Evolutionary conservation across 2,797 vertebrate species (phyloP), one percentile per base, ranked within the genome.

Genomic region (Myoxocephalus aenaeus): DNA sequence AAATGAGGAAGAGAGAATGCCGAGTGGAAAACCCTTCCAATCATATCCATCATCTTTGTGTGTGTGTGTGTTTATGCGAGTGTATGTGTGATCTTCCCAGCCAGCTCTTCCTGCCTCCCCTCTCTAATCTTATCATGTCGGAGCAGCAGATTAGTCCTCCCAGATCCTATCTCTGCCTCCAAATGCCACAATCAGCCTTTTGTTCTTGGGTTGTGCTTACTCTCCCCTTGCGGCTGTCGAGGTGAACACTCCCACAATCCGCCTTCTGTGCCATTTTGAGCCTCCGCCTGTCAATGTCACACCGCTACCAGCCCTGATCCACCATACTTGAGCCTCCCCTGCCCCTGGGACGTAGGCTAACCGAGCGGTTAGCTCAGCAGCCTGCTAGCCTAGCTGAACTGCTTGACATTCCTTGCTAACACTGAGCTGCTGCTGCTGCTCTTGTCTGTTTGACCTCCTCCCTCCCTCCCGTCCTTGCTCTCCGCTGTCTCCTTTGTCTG

Each of bases 51-150:
- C 93, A 92, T 93, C 87, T 86, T 56, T 66, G 66, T 58, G 53
- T 70, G 66, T 58, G 53, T 70, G 80, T 84, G 82, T 84, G 59
- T 75, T 67, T 73, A 79, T n/a, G 50, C 6, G 20, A 17, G 20
- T 50, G 48, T 10, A 62, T 81, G 82, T 88, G 86, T 87, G 88
- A 92, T 91, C 88, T 84, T 86, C 81, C 86, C 87, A 86, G 84
- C 90, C 86, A 88, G 89, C 87, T 88, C 84, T 93, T 93, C 92
- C 92, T 92, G 91, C 87, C 90, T 86, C 84, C 84, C 77, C 57
- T 79, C 86, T 90, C 90, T 95, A 94, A 95, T 95, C 94, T 94
- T 92, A 95, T 96, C 92, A 92, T 93, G 92, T 94, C 86, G 64
- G 73, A 90, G 90, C 87, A 90, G 92, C 86, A 94, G 93, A 94